Percentiles rank a stretch among this genome's conserved stretches.
Evolutionary conservation across 1,140 invertebrate genomes (phyloP).

Genomic region (Arctopsyche grandis): DNA sequence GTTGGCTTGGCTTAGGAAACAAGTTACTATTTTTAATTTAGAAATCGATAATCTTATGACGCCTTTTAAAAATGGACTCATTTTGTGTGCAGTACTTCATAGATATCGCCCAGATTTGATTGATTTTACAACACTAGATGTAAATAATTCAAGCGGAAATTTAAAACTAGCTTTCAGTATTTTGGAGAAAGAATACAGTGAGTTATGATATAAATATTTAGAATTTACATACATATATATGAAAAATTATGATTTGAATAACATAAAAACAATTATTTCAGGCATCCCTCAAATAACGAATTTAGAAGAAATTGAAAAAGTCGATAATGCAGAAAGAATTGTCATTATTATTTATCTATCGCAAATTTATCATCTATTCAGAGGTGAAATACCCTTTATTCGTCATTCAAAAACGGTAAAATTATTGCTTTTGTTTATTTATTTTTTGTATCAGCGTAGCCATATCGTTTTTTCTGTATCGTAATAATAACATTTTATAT

Average conservation of each 20-base stretch:
- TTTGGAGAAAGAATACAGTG: slow-evolving; percentile 69
- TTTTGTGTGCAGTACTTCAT: slow-evolving; percentile 84
- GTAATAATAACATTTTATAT: no score
- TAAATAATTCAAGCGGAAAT: slow-evolving; percentile 72
- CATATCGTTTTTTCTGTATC: no score
- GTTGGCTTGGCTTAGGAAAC: slow-evolving; percentile 79
- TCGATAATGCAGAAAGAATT: slow-evolving; percentile 74
- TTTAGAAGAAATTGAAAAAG: slow-evolving; percentile 72
- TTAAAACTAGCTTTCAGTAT: slow-evolving; percentile 86
- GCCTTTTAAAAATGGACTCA: slow-evolving; percentile 81
- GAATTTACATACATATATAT: background rate
- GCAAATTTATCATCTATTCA: slow-evolving; percentile 87
- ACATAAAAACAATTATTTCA: slow-evolving; percentile 18
- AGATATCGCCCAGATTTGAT: slow-evolving; percentile 90
- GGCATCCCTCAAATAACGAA: slow-evolving; percentile 1
- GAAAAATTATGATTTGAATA: no score
- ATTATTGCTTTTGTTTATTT: no score
- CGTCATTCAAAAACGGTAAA: slow-evolving; percentile 80
- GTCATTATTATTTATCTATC: slow-evolving; percentile 85
- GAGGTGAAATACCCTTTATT: slow-evolving; percentile 83
- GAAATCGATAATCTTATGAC: slow-evolving; percentile 75
- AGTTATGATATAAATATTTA: background rate
- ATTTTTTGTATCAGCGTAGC: no score
- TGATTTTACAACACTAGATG: slow-evolving; percentile 75
- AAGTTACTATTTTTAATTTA: slow-evolving; percentile 74